Base-by-base conservation (phyloP, 2,888 invertebrate species). In the Galerucella nymphaeae region DNA sequence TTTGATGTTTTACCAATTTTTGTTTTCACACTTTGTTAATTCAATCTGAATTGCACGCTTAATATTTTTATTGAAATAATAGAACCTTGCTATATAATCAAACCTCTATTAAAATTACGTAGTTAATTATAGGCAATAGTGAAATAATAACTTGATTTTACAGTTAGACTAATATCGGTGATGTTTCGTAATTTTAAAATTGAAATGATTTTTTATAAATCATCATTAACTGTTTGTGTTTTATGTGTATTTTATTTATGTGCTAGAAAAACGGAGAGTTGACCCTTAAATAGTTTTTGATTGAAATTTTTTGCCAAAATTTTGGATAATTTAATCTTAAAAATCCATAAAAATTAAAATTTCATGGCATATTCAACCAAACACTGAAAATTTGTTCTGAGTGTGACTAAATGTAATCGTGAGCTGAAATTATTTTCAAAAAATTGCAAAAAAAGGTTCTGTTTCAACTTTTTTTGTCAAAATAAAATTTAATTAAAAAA, bases 61-160 rank as follows among this genome's bases (percentile, higher is more conserved):
- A 53, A 16, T 16, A 18, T 16, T 50, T 16, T 50, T 16, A 53
- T 8, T 53, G 9, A 16, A 53, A 53, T 53, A 18, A 53, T 53
- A 53, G n/a, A 6, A 38, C 10, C n/a, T 38, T 38, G 8, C 59
- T 30, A 59, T 30, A 16, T 59, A 59, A 59, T 38, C 30, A 59
- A 23, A 38, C 59, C 10, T 38, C 38, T 38, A 59, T 59, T 59
- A 59, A 30, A 38, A 30, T 59, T 59, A 38, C 59, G 38, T 38
- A 59, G 38, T 59, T 59, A 59, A 59, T 59, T 38, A 59, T 59
- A 59, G 38, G 30, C 59, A 30, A 38, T 38, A 38, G n/a, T 23
- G 38, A 30, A 59, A 59, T 59, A 38, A 38, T 59, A 59, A 59
- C 38, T 59, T 38, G 59, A 59, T 59, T 59, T 59, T 59, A 59